Conservation (phyloP, 1,140 invertebrate species). For the Pentalonia nigronervosa region DNA sequence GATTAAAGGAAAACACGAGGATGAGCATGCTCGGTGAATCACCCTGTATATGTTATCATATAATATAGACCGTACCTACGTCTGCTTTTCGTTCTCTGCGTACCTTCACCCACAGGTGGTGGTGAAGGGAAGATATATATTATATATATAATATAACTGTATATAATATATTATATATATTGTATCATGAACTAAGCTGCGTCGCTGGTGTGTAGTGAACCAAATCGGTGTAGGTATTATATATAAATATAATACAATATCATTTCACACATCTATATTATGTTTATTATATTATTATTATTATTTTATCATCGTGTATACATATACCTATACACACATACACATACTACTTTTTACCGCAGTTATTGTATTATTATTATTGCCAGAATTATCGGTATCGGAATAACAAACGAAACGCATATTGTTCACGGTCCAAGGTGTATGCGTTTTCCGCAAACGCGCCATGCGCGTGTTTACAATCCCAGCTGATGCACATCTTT, state of each 20-base stretch:
- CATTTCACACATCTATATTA: background rate
- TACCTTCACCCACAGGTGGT: background rate
- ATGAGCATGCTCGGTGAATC: too few relatives aligned
- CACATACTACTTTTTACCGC: background rate
- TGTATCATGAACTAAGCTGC: background rate
- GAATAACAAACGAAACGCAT: background rate
- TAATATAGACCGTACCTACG: background rate
- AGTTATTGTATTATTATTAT: background rate
- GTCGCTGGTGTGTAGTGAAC: slow-evolving; percentile 5
- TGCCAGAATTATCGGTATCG: background rate
- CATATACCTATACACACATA: background rate
- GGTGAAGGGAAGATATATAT: background rate
- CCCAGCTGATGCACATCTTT: background rate
- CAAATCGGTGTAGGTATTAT: background rate
- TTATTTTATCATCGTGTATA: background rate
- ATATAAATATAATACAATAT: background rate
- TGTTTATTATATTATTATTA: background rate
- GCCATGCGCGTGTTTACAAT: background rate
- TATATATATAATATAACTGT: too few relatives aligned
- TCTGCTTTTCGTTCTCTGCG: background rate
- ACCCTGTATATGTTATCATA: background rate
- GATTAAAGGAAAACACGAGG: too few relatives aligned
- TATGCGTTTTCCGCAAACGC: background rate
- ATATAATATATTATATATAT: background rate
- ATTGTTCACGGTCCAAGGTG: background rate